Evolutionary conservation across 2,797 vertebrate genomes (phyloP), one percentile per base, ranked within the genome.

Genomic region (Arrhamphus sclerolepis): DNA sequence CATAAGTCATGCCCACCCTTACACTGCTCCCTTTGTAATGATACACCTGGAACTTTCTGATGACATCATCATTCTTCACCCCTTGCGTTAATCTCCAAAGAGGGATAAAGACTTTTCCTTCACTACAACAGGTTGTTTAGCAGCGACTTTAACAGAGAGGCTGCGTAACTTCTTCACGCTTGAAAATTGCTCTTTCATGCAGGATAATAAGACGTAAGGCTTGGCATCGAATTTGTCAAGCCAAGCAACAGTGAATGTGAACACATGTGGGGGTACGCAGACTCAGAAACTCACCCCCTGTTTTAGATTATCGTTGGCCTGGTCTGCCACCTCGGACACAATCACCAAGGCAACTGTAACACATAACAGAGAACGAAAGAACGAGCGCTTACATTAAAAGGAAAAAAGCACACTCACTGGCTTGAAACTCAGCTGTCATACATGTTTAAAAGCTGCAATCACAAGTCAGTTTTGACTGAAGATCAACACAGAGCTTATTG

Each of bases 271-370:
- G 60, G 24, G 70, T 20, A 47, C 56, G 44, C 49, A 42, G 54
- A 60, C 24, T 68, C 14, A 48, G 22, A 53, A 67, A 94, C 96
- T 95, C 84, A 99, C 97, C 94, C 96, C 97, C 64, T 98, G 95
- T 70, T 95, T 93, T 84, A 99, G 94, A 83, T 93, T 94, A 82
- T 98, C 96, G 0, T 95, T 96, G 81, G 95, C 96, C 72, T 90
- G 93, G 79, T 97, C 96, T 0, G 95, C 95, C 70, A 98, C 91
- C 84, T 94, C 95, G 56, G 95, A 96, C 84, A 98, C 86, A 8
- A 95, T 90, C 66, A 93, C 90, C 90, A 98, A 92, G 16, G 93
- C 95, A 89, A 94, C 97, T 99, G 91, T 72, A 81, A 73, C 71
- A 83, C 72, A 82, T 26, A 51, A 81, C 44, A 65, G 22, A 73